Evolutionary conservation across 2,797 vertebrate genomes (phyloP), one percentile per base, ranked within the genome.

Genomic region (Gymnopithys bicolor): DNA sequence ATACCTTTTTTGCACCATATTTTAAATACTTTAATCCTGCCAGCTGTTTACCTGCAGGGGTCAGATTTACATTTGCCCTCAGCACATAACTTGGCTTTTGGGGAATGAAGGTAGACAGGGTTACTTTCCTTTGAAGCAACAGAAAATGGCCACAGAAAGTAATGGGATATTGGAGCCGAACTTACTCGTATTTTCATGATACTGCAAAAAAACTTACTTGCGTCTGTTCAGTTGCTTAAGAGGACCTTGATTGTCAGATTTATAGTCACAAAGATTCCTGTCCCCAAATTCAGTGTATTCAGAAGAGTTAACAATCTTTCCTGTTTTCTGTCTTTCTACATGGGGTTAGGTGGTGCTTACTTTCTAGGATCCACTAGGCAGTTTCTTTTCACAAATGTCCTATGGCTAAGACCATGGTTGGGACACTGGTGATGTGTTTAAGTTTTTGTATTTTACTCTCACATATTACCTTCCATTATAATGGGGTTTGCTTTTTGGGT

Each of bases 11-110:
- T 89, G 67, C 59, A 92, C 89, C 2, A 1, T 76, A 70, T 66
- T 94, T 95, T 92, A 79, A 95, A 94, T 95, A 87, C 78, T 90
- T 93, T 62, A 96, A 90, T 95, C 55, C 81, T 94, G 55, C 77
- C 92, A 96, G 94, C 92, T 96, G 95, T 93, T 94, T 89, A 87
- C 89, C 95, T 96, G 51, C 90, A 89, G 92, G 92, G 94, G 39
- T 51, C 48, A 63, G 19, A 94, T 96, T 96, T 96, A 89, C 94
- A 95, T 96, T 94, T 87, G 35, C 77, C 43, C 43, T 84, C 37
- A 58, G 80, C 35, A 35, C 33, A 62, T 90, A 82, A 81, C 88
- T 76, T 66, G 55, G 86, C 67, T 93, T 92, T 69, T 62, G 28
- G 70, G 53, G 59, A 95, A 90, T 68, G 43, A 89, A 43, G 7